Percentiles rank a stretch among this genome's conserved stretches.
These are phyloP conservation scores for Hirtodrosophila histrioides DNA, from an alignment of 2,888 invertebrate species.

Conservation along the genomic window DNA sequence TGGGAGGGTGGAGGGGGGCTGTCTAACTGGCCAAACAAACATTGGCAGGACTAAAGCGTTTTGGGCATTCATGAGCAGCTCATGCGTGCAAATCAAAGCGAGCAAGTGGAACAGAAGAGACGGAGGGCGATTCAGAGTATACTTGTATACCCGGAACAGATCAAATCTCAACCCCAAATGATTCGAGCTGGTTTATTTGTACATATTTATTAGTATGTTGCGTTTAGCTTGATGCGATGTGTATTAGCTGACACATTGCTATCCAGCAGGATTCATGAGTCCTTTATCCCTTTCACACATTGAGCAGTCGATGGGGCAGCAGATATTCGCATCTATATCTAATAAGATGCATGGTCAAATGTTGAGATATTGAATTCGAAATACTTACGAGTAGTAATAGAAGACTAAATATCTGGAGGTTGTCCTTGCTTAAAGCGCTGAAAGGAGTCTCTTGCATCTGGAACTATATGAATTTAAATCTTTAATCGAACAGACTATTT, in stretches of 20 bases:
- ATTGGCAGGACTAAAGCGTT: conserved; percentile 31
- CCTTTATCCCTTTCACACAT: conserved; percentile 28
- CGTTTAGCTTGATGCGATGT: conserved; percentile 34
- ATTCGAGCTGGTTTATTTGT: conserved; percentile 7
- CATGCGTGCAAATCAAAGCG: conserved; percentile 70
- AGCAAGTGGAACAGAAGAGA: conserved; percentile 41
- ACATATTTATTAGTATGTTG: conserved; percentile 28
- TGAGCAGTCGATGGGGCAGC: background rate
- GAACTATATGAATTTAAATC: too few relatives aligned
- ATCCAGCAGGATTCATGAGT: conserved; percentile 17
- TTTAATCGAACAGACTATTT: too few relatives aligned
- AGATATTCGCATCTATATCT: background rate
- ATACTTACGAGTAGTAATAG: too few relatives aligned
- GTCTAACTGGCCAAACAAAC: conserved; percentile 50
- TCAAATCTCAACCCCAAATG: conserved; percentile 31
- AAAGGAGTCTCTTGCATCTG: too few relatives aligned
- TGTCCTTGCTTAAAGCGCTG: too few relatives aligned
- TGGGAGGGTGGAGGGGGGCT: conserved; percentile 2
- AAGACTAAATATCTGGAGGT: too few relatives aligned
- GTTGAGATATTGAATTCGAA: background rate
- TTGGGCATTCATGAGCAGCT: conserved; percentile 58
- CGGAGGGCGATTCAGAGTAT: background rate
- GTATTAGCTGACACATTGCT: conserved; percentile 25
- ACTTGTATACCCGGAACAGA: conserved; percentile 10
- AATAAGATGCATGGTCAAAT: background rate